Base-by-base conservation (phyloP, 2,797 vertebrate genomes). In the Anguilla obscura region DNA sequence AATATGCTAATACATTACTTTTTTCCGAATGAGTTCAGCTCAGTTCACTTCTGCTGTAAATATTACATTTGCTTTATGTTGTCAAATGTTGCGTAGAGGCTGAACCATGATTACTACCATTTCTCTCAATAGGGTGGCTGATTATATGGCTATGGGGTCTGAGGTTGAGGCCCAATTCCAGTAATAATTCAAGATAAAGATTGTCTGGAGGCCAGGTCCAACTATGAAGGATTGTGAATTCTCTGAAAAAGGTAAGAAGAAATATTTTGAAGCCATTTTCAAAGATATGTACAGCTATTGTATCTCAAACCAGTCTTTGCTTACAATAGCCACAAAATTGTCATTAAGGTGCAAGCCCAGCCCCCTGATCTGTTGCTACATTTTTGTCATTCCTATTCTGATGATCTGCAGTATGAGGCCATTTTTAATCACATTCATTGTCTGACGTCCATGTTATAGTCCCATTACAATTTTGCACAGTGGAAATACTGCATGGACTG, bases 231-330 rank as follows among this genome's bases (percentile, higher is more conserved):
- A 93, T 27, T 60, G 89, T 54, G 82, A 89, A 45, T 91, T 93
- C 86, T 92, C 89, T 36, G 94, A 94, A 84, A 95, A 95, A 95
- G 95, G 95, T 96, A 94, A 84, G 90, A 84, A 24, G 24, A 1
- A 85, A 24, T 48, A 66, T 86, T n/a, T 50, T 50, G 14, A 50
- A 63, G 27, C 27, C 4, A 24, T 40, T 69, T 74, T 8, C 69
- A 56, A 50, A 66, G 30, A 18, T 9, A 79, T 85, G 24, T 85
- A 40, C 63, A 85, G 45, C 48, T 71, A 74, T 74, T 58, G 24
- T 83, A 9, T 40, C 54, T 36, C 14, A 21, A 80, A 79, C 5
- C 16, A 18, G 10, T n/a, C 21, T 50, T 50, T 1, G n/a, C 45
- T 24, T n/a, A 48, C 24, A 82, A n/a, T 50, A 24, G 45, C 40